phyloP scores from a whole-genome alignment of 1,140 invertebrate species.

The Zelostemma sp. region DNA sequence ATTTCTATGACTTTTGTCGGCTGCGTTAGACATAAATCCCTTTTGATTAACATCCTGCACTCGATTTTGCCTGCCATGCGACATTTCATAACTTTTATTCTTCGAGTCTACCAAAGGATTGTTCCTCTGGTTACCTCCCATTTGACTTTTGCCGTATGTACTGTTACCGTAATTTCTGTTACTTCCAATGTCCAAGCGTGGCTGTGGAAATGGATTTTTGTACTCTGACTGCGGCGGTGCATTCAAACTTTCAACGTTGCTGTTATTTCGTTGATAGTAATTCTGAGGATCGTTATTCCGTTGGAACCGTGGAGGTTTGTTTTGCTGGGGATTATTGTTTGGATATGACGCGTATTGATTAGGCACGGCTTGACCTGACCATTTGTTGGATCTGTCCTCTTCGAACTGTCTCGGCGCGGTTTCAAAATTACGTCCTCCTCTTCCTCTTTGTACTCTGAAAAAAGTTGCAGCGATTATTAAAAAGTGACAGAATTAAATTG shows the following conservation, averaged over 20 bases:
- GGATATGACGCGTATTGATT: constrained; percentile 47
- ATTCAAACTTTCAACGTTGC: constrained; percentile 31
- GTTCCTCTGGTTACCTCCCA: constrained; percentile 41
- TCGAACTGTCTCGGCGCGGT: constrained; percentile 57
- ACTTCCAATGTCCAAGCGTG: constrained; percentile 28
- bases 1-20: constrained; percentile 57
- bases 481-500: too few species aligned
- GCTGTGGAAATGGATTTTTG: constrained; percentile 38
- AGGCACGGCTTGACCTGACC: constrained; percentile 38
- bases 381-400: constrained; percentile 52
- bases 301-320: constrained; percentile 66
- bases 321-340: constrained; percentile 48
- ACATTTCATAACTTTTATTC: constrained; percentile 49
- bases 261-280: constrained; percentile 48
- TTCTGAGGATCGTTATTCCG: constrained; percentile 53
- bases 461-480: too few species aligned
- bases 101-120: constrained; percentile 39
- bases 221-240: constrained; percentile 44
- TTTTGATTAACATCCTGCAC: constrained; percentile 44
- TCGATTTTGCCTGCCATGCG: constrained; percentile 52
- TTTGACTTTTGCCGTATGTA: constrained; percentile 41
- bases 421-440: constrained; percentile 55
- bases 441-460: constrained; percentile 49
- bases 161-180: constrained; percentile 26
- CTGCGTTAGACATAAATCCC: constrained; percentile 34